A percentile compares a stretch with the other conserved stretches of the same genome.
These are phyloP conservation scores for Ganaspis brasiliensis DNA, from an alignment of 2,888 invertebrate genomes.

Conservation along the genomic window DNA sequence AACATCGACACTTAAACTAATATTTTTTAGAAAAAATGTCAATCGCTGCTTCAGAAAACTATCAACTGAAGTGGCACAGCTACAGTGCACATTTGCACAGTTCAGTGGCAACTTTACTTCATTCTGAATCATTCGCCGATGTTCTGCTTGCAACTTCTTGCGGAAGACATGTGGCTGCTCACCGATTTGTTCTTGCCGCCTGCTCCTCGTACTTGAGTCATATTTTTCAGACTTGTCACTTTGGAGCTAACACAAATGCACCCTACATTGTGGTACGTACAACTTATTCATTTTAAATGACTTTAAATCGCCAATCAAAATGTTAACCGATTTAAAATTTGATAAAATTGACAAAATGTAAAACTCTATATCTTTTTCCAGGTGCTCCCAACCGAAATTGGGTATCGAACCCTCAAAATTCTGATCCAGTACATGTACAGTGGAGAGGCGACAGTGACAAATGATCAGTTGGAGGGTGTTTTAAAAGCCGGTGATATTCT, in stretches of 20 bases:
- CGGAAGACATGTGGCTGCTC: slow-evolving; percentile 91
- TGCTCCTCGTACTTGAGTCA: slow-evolving; percentile 87
- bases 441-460: slow-evolving; percentile 91
- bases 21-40: slow-evolving; percentile 80
- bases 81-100: slow-evolving; percentile 91
- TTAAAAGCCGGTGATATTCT: slow-evolving; percentile 91
- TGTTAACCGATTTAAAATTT: no score
- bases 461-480: slow-evolving; percentile 91
- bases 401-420: slow-evolving; percentile 89
- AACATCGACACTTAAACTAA: no score
- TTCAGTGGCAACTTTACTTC: slow-evolving; percentile 89
- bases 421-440: slow-evolving; percentile 94
- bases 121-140: slow-evolving; percentile 91
- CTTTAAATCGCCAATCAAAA: no score
- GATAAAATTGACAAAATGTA: neutral
- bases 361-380: slow-evolving; percentile 53
- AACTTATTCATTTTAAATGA: no score
- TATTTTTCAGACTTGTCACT: slow-evolving; percentile 81
- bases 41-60: slow-evolving; percentile 86
- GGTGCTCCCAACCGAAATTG: slow-evolving; percentile 91
- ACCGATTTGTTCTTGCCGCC: slow-evolving; percentile 91
- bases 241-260: slow-evolving; percentile 78
- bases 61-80: slow-evolving; percentile 94
- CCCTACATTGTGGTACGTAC: slow-evolving; percentile 76
- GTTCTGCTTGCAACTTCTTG: slow-evolving; percentile 90